phyloP scores from a whole-genome alignment of 2,113 vertebrate genomes.

The Barnardius zonarius region DNA sequence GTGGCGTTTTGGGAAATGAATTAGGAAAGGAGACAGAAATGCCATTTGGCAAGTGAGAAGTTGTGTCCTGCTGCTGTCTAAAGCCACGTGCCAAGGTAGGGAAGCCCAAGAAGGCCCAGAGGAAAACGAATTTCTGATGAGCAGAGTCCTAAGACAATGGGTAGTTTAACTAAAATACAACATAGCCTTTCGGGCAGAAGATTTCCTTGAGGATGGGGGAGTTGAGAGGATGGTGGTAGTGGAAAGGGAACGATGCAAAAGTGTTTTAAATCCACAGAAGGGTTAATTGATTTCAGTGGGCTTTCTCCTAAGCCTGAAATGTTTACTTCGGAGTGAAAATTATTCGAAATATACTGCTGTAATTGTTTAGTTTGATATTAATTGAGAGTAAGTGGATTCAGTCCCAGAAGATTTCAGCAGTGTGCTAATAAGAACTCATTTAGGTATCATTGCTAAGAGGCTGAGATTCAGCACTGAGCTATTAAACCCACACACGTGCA shows the following conservation, averaged over 20 bases:
- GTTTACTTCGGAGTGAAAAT: background rate
- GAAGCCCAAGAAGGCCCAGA: background rate
- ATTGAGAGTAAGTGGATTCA: background rate
- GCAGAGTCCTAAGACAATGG: background rate
- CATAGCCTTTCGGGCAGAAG: background rate
- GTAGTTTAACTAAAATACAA: background rate
- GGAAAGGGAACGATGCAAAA: background rate
- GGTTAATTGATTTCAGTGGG: constrained; percentile 15
- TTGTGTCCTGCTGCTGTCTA: background rate
- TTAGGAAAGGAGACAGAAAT: background rate
- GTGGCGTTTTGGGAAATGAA: background rate
- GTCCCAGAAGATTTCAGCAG: background rate
- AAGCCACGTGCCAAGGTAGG: background rate
- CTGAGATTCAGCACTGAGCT: background rate
- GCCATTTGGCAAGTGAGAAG: background rate
- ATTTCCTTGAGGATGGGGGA: background rate
- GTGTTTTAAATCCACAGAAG: background rate
- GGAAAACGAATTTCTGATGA: background rate
- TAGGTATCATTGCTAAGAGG: background rate
- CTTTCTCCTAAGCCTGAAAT: background rate
- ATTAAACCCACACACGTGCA: background rate
- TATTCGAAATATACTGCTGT: background rate
- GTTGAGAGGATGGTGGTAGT: background rate
- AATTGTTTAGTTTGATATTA: constrained; percentile 18
- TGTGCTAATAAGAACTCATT: background rate